Evolutionary conservation across 2,888 invertebrate genomes (phyloP), one percentile per base, ranked within the genome.

Genomic region (Aphodius sticticus): DNA sequence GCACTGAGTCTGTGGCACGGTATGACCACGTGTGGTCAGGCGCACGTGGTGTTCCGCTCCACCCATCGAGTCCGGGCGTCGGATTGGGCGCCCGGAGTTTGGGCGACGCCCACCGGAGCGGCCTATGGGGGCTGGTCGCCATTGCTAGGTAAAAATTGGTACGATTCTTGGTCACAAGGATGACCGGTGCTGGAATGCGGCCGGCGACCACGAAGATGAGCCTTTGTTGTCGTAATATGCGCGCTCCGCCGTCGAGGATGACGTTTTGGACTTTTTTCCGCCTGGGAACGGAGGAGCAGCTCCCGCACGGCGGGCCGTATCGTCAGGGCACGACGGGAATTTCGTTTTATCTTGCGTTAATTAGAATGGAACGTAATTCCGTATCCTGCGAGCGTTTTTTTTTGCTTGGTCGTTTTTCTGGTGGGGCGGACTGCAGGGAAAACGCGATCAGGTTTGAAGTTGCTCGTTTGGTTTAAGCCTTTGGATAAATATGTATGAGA

Each of bases 1-100:
- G 84, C 85, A 88, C 88, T 88, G 87, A 87, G 26, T 26, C 26
- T 26, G 26, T 26, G 26, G 26, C 83, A 82, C 82, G 79, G 82
- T 84, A n/a, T n/a, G 70, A 85, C 85, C 87, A 88, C 87, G 88
- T 88, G 88, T 87, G 87, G 87, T 87, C 87, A 86, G 84, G 84
- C 83, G 84, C 87, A 88, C 88, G 87, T 87, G 88, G 84, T 85
- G 80, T 79, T 79, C 78, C 79, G 83, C 86, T 84, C 86, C 86
- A 80, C 87, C 86, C 84, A 74, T 35, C 74, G 35, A 12, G 9
- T 53, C 53, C 53, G 53, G 53, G 53, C 12, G 12, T 12, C 53
- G 53, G 53, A 53, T 53, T 53, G 53, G 74, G 36, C n/a, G 35
- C 82, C 77, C 70, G 81, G 69, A 70, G 70, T 77, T 76, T 81